A percentile compares a stretch with the other conserved stretches of the same genome.
phyloP scores from a whole-genome alignment of 2,797 vertebrate genomes.

The Neosilurus mollespiculum region DNA sequence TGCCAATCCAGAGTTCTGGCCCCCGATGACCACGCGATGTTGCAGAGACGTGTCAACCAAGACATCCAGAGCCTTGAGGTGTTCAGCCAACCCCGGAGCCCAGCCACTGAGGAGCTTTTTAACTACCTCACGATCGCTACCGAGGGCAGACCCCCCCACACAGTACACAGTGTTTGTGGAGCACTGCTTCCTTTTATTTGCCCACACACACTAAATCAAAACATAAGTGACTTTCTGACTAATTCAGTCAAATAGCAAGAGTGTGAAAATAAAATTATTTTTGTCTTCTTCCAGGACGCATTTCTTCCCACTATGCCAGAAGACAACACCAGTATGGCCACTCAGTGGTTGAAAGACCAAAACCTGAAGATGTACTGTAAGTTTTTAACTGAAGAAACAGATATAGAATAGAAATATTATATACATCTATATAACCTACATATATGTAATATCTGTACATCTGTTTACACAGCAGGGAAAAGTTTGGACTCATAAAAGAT shows the following conservation, averaged over 20 bases:
- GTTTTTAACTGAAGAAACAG: neutral
- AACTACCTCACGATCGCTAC: too few species aligned
- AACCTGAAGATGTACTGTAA: conserved; percentile 27
- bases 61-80: too few species aligned
- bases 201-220: neutral
- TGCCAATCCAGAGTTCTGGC: too few species aligned
- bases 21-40: too few species aligned
- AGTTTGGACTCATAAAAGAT: neutral
- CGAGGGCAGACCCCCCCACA: too few species aligned
- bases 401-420: neutral
- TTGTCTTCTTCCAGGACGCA: conserved; percentile 47
- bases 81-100: too few species aligned
- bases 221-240: neutral
- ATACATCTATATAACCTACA: neutral
- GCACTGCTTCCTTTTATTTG: too few species aligned
- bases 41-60: too few species aligned
- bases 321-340: conserved; percentile 61
- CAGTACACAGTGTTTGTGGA: too few species aligned
- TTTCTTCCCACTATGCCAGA: conserved; percentile 77
- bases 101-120: too few species aligned
- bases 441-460: neutral
- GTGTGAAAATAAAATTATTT: neutral
- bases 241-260: neutral
- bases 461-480: neutral
- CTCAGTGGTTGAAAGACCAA: neutral